A percentile compares a stretch with the other conserved stretches of the same genome.
These are phyloP conservation scores for Phymatocera aterrima DNA, from an alignment of 2,888 invertebrate genomes.

Conservation along the genomic window DNA sequence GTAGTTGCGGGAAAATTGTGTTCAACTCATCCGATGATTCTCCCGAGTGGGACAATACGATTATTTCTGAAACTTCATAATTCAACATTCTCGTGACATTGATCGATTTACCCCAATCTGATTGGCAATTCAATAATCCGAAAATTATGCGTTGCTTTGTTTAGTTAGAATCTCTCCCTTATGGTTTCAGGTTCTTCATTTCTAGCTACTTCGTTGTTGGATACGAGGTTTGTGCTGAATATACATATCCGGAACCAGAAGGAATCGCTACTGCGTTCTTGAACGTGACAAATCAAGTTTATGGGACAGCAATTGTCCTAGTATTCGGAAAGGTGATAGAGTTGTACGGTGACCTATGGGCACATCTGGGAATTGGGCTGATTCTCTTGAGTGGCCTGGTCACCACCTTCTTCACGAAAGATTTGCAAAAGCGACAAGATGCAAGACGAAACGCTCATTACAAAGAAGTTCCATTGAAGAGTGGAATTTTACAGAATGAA, in stretches of 20 bases:
- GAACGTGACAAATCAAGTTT: conserved; percentile 74
- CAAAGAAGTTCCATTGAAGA: conserved; percentile 25
- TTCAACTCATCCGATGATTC: too few relatives aligned
- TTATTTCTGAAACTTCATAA: too few relatives aligned
- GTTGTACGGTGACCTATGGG: conserved; percentile 57
- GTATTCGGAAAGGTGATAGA: conserved; percentile 57
- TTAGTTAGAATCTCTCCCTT: not conserved
- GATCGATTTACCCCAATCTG: too few relatives aligned
- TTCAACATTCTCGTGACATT: too few relatives aligned
- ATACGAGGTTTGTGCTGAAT: conserved; percentile 83
- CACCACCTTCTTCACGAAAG: conserved; percentile 41
- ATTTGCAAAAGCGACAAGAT: conserved; percentile 41
- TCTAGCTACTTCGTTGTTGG: conserved; percentile 84
- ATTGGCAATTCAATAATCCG: too few relatives aligned
- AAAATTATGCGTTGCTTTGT: not conserved
- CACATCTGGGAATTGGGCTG: conserved; percentile 56
- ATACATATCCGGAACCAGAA: conserved; percentile 83
- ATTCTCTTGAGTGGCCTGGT: conserved; percentile 52
- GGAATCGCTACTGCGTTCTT: conserved; percentile 82
- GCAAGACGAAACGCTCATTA: conserved; percentile 29
- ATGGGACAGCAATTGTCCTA: conserved; percentile 56
- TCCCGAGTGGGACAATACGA: too few relatives aligned
- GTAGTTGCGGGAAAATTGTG: too few relatives aligned
- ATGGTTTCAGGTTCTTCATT: conserved; percentile 80
- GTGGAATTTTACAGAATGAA: conserved; percentile 18